Conservation (phyloP, 2,797 vertebrate species). For the Ficedula albicollis region DNA sequence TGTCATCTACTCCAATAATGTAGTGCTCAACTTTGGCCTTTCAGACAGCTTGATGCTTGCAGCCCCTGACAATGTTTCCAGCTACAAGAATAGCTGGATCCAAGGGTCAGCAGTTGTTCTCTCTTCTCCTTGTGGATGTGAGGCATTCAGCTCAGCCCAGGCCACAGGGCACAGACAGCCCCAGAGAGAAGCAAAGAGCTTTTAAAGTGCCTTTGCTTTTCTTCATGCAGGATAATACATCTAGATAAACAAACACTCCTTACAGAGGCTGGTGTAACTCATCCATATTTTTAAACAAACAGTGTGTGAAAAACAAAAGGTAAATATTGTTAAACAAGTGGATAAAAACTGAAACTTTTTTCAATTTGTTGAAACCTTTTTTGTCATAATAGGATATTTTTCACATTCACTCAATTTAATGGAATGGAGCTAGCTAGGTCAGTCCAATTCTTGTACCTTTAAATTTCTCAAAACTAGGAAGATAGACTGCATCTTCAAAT, state of each 20-base stretch:
- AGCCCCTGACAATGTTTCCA: constrained; percentile 33
- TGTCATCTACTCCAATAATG: constrained; percentile 58
- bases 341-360: not conserved
- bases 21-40: constrained; percentile 70
- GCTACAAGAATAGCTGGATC: constrained; percentile 36
- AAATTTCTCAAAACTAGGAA: not conserved
- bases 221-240: not conserved
- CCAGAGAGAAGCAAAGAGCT: not conserved
- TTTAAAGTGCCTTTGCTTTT: not conserved
- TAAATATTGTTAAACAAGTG: not conserved
- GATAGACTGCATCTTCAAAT: not conserved
- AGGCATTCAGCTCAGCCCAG: not conserved
- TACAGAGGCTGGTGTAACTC: not conserved
- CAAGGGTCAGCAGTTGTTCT: constrained; percentile 39
- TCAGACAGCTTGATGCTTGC: constrained; percentile 11
- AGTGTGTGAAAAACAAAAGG: not conserved
- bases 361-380: not conserved
- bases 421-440: not conserved
- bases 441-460: not conserved
- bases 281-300: not conserved
- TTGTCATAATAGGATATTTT: not conserved
- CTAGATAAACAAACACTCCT: not conserved
- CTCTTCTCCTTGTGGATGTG: not conserved
- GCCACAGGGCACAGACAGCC: not conserved
- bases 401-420: not conserved